A percentile compares a stretch with the other conserved stretches of the same genome.
Conservation (phyloP, 2,113 vertebrate species). For the Sciurus niger region DNA sequence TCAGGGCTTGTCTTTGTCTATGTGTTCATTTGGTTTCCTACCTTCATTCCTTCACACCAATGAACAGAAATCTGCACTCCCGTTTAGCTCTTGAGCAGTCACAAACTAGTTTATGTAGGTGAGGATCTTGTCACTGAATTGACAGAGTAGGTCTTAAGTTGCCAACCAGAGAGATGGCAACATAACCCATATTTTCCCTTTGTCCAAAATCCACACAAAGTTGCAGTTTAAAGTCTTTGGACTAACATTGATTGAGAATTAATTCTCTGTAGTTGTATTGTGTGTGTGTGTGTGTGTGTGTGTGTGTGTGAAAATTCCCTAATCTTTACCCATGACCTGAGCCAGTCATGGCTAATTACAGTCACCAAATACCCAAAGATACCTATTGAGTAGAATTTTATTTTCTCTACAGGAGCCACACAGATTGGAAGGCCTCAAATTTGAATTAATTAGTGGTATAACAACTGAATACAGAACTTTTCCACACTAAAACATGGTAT, state of each 20-base stretch:
- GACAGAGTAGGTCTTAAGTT: not conserved
- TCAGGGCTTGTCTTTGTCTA: not conserved
- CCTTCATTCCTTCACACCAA: not conserved
- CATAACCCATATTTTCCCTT: not conserved
- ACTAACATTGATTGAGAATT: not conserved
- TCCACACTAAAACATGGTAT: not conserved
- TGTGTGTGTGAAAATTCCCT: not conserved
- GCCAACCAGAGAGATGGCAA: not conserved
- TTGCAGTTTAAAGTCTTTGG: constrained; percentile 31
- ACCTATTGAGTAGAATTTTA: not conserved
- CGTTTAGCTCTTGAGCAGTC: not conserved
- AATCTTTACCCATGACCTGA: not conserved
- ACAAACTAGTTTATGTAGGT: not conserved
- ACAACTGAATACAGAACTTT: not conserved
- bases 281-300: too few species aligned
- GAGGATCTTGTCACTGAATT: not conserved
- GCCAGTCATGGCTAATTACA: not conserved
- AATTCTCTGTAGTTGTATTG: not conserved
- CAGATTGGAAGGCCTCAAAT: not conserved
- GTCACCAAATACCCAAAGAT: not conserved
- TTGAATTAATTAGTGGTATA: not conserved
- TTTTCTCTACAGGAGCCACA: not conserved
- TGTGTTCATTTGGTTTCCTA: not conserved
- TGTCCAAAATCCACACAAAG: not conserved
- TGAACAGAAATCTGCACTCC: not conserved